A percentile compares a stretch with the other conserved stretches of the same genome.
Conservation (phyloP, 2,888 invertebrate species). For the Seira ritae region DNA sequence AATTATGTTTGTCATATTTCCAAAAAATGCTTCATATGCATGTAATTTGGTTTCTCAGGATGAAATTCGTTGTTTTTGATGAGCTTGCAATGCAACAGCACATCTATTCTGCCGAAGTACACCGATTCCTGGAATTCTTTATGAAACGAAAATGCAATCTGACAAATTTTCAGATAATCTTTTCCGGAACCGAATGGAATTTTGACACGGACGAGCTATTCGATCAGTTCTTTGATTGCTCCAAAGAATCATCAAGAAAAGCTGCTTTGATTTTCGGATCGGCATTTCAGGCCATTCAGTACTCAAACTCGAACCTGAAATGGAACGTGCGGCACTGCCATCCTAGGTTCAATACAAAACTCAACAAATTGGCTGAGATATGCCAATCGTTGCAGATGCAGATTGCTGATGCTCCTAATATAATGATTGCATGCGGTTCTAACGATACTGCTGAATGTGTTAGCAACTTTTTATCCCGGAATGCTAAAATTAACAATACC, state of each 20-base stretch:
- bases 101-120: not conserved
- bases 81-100: constrained; percentile 27
- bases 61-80: constrained; percentile 28
- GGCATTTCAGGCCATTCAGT: constrained; percentile 20
- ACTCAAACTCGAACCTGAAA: not conserved
- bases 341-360: not conserved
- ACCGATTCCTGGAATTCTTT: not conserved
- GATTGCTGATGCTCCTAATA: not conserved
- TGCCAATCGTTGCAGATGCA: not conserved
- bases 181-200: constrained; percentile 31
- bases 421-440: constrained; percentile 24
- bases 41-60: constrained; percentile 5
- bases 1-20: no score
- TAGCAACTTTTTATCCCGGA: not conserved
- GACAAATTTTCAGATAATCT: constrained; percentile 12
- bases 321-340: constrained; percentile 14
- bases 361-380: not conserved
- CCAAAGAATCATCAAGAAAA: constrained; percentile 9
- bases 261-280: constrained; percentile 14
- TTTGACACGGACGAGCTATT: not conserved
- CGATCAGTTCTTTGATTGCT: not conserved
- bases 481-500: constrained; percentile 9
- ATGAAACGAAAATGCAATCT: not conserved
- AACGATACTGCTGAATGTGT: not conserved
- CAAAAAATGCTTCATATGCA: not conserved